Conservation (phyloP, 2,113 vertebrate genomes). For the Callospermophilus lateralis region DNA sequence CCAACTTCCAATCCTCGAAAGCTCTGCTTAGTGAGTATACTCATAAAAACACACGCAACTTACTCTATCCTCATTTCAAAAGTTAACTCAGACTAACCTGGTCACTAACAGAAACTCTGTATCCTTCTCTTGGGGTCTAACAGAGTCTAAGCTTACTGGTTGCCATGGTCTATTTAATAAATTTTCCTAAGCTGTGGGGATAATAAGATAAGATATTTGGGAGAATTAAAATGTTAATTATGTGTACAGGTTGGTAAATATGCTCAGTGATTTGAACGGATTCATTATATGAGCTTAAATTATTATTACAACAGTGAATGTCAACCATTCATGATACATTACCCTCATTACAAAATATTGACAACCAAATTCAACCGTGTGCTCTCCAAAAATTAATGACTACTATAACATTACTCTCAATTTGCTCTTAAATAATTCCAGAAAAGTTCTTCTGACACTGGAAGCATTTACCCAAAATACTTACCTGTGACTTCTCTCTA, state of each 20-base stretch:
- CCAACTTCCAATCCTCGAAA: not conserved
- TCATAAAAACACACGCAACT: not conserved
- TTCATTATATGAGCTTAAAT: slow-evolving; percentile 79
- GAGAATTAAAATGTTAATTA: slow-evolving; percentile 83
- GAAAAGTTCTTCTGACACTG: not conserved
- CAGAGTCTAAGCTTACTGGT: not conserved
- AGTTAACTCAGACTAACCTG: not conserved
- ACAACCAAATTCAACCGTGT: slow-evolving; percentile 59
- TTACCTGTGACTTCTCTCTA: not conserved
- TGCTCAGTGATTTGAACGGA: slow-evolving; percentile 74
- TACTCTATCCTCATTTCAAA: not conserved
- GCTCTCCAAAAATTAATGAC: slow-evolving; percentile 56
- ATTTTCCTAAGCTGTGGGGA: slow-evolving; percentile 70
- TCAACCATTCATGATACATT: slow-evolving; percentile 77
- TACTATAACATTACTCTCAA: slow-evolving; percentile 36
- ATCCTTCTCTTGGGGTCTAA: slow-evolving; percentile 31
- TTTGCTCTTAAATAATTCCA: slow-evolving; percentile 60
- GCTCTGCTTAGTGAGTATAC: not conserved
- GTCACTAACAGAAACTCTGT: not conserved
- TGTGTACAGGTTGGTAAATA: slow-evolving; percentile 76
- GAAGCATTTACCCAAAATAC: slow-evolving; percentile 1
- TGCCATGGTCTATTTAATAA: slow-evolving; percentile 67
- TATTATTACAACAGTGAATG: slow-evolving; percentile 76
- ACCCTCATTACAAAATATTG: slow-evolving; percentile 69
- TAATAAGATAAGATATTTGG: slow-evolving; percentile 79